phyloP scores from a whole-genome alignment of 2,888 invertebrate genomes.

The Macaria liturata region DNA sequence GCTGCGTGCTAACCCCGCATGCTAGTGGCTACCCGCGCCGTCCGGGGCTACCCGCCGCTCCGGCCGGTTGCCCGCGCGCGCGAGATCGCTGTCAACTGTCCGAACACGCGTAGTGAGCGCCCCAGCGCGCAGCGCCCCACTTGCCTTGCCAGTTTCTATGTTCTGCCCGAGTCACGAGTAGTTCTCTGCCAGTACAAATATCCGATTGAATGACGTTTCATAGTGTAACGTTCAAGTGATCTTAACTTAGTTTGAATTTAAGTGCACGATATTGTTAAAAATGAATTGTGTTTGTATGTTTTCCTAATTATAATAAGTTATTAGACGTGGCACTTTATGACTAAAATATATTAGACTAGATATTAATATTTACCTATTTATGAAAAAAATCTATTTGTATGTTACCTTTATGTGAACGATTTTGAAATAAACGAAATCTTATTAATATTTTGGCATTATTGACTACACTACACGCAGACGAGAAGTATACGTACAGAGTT shows the following conservation, averaged over 20 bases:
- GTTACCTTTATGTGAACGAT: conserved; percentile 80
- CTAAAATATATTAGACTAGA: conserved; percentile 66
- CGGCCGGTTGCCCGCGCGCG: conserved; percentile 55
- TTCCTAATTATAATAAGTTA: conserved; percentile 78
- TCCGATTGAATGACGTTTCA: conserved; percentile 81
- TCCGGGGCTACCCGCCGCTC: conserved; percentile 16
- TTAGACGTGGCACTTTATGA: conserved; percentile 76
- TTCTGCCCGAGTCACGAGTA: conserved; percentile 75
- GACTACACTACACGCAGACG: conserved; percentile 53
- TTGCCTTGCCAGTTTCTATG: conserved; percentile 82
- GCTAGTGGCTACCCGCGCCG: conserved; percentile 35
- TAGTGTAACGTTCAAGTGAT: conserved; percentile 79
- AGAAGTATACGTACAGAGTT: conserved; percentile 1
- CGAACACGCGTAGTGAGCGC: conserved; percentile 32
- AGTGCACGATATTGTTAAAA: conserved; percentile 81
- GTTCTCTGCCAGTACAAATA: conserved; percentile 78
- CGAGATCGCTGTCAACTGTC: conserved; percentile 75
- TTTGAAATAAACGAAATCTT: conserved; percentile 78
- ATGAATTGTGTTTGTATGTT: conserved; percentile 81
- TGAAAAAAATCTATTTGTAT: conserved; percentile 72
- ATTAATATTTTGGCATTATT: conserved; percentile 79
- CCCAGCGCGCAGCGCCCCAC: conserved; percentile 34
- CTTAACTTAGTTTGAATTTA: conserved; percentile 77
- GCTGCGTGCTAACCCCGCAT: background rate
- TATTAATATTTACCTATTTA: conserved; percentile 71